Percentiles rank a stretch among this genome's conserved stretches.
phyloP scores from a whole-genome alignment of 92 coral and sea anemone genomes.

The Parazoanthus atlanticus region DNA sequence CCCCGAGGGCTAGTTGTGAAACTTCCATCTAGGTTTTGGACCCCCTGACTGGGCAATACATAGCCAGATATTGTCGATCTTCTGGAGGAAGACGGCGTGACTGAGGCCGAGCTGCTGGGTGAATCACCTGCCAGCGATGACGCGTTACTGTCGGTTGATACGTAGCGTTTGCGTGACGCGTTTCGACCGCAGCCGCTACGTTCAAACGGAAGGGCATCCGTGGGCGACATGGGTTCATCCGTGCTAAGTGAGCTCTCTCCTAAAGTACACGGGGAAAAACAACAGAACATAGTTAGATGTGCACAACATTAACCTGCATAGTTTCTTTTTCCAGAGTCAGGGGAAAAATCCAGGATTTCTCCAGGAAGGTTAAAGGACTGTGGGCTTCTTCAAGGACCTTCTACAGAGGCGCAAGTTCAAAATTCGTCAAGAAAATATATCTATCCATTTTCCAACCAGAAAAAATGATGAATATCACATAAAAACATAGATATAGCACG shows the following conservation, averaged over 20 bases:
- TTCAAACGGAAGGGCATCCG: constrained; percentile 21
- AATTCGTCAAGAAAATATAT: too few species aligned
- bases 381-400: too few species aligned
- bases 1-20: constrained; percentile 77
- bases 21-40: constrained; percentile 69
- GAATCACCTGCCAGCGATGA: constrained; percentile 72
- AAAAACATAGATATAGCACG: too few species aligned
- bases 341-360: too few species aligned
- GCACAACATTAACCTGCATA: too few species aligned
- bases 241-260: constrained; percentile 74
- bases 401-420: too few species aligned
- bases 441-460: too few species aligned
- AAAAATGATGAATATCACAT: too few species aligned
- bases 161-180: constrained; percentile 53
- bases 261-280: background rate
- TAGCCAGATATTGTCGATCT: constrained; percentile 50
- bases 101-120: constrained; percentile 52
- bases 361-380: too few species aligned
- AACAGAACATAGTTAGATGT: background rate
- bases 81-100: constrained; percentile 21
- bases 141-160: constrained; percentile 61
- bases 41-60: constrained; percentile 56
- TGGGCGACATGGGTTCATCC: constrained; percentile 57
- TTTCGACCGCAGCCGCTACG: constrained; percentile 7
- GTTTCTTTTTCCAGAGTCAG: too few species aligned